Evolutionary conservation across 2,113 vertebrate genomes (phyloP), one percentile per base, ranked within the genome.

Genomic region (Larimichthys polyactis): DNA sequence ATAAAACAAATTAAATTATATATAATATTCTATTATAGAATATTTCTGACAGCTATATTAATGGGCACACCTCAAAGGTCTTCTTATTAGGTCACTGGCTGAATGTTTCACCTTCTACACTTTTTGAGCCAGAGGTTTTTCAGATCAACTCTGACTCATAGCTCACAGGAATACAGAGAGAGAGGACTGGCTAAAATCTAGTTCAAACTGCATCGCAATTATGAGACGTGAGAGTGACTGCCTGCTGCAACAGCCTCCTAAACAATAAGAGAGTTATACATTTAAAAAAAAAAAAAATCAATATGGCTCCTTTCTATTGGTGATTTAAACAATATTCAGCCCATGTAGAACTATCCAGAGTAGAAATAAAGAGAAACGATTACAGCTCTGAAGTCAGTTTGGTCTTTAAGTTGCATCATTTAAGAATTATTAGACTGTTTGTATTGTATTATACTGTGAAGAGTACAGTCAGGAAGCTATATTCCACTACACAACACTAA

Each of bases 1-100:
- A 93, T 87, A 93, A 84, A 86, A 88, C 86, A 92, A 92, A 94
- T 87, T 93, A 90, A 91, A 93, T 91, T 68, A 68, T 70, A 78
- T 78, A 93, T 86, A 90, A 88, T 87, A 86, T 93, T 79, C 64
- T 62, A 73, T 75, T 93, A 87, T 92, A 91, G 89, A 91, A 73
- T 86, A 43, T 81, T 75, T 84, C 75, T 90, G 93, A 94, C 94
- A 94, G 93, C 87, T 75, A 82, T 89, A 94, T 94, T 94, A 94
- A 95, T 92, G 93, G 90, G 81, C 4, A 5, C 79, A 78, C 90
- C 87, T 90, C 83, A 92, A 92, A 95, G 92, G 90, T 89, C 91
- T 89, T 88, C 85, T 95, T 94, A 89, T 93, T 94, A 94, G 92
- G 93, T 93, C 93, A 92, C 74, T 63, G 86, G 85, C 84, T 92